Evolutionary conservation across 2,888 invertebrate genomes (phyloP).

Genomic region (Brenthis hecate): DNA sequence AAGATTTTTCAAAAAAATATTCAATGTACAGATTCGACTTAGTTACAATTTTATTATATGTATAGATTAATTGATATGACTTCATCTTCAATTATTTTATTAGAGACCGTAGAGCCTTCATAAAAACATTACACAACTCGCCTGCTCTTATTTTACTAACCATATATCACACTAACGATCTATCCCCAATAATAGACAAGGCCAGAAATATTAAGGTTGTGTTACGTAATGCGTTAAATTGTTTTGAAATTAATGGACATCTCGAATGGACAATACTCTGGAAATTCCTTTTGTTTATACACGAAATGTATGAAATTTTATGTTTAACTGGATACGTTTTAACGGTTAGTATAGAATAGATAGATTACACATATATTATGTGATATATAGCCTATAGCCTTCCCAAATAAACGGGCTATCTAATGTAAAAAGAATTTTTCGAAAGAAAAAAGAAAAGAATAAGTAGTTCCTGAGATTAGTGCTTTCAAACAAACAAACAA

Average conservation of each 20-base stretch:
- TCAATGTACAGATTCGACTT: no score
- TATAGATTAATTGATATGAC: background rate
- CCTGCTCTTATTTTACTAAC: constrained; percentile 13
- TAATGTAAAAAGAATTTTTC: no score
- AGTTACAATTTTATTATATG: no score
- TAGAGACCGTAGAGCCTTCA: background rate
- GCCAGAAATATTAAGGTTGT: background rate
- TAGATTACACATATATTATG: no score
- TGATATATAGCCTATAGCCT: no score
- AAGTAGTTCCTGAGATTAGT: no score
- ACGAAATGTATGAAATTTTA: background rate
- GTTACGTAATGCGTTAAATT: constrained; percentile 2
- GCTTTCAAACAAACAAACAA: no score
- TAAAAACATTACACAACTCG: constrained; percentile 1
- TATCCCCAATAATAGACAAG: constrained; percentile 23
- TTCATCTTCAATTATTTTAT: background rate
- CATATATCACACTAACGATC: constrained; percentile 28
- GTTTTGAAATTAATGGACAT: constrained; percentile 16
- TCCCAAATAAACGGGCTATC: no score
- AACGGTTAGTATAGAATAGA: no score
- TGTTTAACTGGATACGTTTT: no score
- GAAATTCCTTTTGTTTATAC: background rate
- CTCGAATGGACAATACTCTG: background rate
- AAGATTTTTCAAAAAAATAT: no score
- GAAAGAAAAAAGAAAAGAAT: no score